Percentiles rank a stretch among this genome's conserved stretches.
These are phyloP conservation scores for Macroramphosus scolopax DNA, from an alignment of 2,797 vertebrate genomes.

Conservation along the genomic window DNA sequence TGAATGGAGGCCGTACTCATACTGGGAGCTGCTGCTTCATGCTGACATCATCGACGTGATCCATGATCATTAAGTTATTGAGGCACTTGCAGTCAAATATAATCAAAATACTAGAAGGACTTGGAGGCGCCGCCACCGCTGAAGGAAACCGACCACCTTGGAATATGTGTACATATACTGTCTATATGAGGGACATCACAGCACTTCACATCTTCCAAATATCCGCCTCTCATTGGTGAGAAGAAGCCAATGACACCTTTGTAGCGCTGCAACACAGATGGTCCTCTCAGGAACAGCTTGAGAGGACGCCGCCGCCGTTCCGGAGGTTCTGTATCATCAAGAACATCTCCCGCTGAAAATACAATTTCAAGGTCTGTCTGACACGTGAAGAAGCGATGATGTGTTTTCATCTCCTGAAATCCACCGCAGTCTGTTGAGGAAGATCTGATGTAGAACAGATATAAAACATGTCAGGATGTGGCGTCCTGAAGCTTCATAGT, in stretches of 20 bases:
- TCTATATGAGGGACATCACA: constrained; percentile 4
- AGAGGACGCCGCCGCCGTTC: too few relatives aligned
- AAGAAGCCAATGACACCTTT: constrained; percentile 27
- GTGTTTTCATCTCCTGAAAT: constrained; percentile 43
- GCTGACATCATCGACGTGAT: too few relatives aligned
- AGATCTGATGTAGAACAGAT: constrained; percentile 19
- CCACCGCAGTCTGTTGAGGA: constrained; percentile 12
- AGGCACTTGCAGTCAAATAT: too few relatives aligned
- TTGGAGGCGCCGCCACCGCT: too few relatives aligned
- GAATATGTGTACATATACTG: too few relatives aligned
- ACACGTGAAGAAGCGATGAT: constrained; percentile 41
- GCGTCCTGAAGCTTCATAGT: too few relatives aligned
- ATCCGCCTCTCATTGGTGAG: neutral
- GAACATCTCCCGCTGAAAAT: constrained; percentile 56
- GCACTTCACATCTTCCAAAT: constrained; percentile 24
- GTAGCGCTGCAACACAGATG: constrained; percentile 43
- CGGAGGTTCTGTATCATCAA: constrained; percentile 50
- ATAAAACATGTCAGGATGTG: too few relatives aligned
- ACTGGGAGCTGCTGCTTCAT: too few relatives aligned
- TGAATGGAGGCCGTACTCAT: too few relatives aligned
- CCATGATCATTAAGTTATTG: too few relatives aligned
- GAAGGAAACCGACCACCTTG: too few relatives aligned
- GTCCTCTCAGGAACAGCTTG: constrained; percentile 46
- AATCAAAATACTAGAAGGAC: too few relatives aligned
- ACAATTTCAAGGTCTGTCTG: constrained; percentile 72